A percentile compares a stretch with the other conserved stretches of the same genome.
Evolutionary conservation across 2,888 invertebrate genomes (phyloP).

Genomic region (Trileptium ribeirensis): DNA sequence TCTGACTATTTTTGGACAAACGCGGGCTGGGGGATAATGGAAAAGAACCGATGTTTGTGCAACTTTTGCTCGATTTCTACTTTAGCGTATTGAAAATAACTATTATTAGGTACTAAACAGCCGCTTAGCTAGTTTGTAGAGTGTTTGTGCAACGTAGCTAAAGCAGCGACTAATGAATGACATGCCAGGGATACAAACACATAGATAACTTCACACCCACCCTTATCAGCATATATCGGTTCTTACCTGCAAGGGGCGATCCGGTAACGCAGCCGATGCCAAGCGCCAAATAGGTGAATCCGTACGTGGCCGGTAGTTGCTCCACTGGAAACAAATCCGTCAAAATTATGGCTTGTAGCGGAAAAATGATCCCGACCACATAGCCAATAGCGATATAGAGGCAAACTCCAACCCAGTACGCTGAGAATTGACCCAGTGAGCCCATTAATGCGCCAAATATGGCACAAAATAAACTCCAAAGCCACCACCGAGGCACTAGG

Average conservation of each 20-base stretch:
- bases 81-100: no score
- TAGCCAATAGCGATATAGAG: not conserved
- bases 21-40: no score
- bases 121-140: no score
- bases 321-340: not conserved
- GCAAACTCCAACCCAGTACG: not conserved
- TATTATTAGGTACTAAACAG: no score
- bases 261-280: slow-evolving; percentile 11
- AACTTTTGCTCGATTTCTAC: no score
- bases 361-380: not conserved
- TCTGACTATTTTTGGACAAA: no score
- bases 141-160: no score
- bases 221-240: no score
- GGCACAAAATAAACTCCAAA: not conserved
- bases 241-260: not conserved
- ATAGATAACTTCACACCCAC: no score
- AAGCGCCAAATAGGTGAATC: slow-evolving; percentile 8
- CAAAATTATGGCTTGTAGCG: slow-evolving; percentile 15
- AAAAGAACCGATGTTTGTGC: no score
- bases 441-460: not conserved
- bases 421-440: not conserved
- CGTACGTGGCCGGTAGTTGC: not conserved
- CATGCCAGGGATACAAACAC: no score
- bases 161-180: no score
- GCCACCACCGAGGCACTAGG: slow-evolving; percentile 2